These are phyloP conservation scores for Netelia virgata DNA, from an alignment of 2,888 invertebrate genomes.

Conservation along the genomic window DNA sequence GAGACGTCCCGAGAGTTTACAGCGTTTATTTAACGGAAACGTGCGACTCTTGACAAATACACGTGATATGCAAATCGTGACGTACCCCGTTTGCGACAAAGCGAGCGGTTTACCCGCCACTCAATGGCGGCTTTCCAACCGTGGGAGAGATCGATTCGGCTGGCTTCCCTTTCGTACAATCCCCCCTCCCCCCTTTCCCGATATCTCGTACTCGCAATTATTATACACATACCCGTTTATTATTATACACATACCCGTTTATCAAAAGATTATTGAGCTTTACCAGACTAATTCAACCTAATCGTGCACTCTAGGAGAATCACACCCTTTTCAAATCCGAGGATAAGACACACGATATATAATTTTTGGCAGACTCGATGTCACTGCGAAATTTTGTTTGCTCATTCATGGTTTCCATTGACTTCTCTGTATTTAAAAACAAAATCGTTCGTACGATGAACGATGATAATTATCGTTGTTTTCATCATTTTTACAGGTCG, in stretches of 20 bases:
- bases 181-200: neutral
- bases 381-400: no score
- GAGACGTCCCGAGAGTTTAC: no score
- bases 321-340: no score
- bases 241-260: neutral
- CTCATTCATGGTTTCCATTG: no score
- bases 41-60: neutral
- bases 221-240: neutral
- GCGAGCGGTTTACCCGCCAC: conserved; percentile 39
- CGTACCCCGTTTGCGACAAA: neutral
- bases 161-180: conserved; percentile 30
- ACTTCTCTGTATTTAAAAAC: neutral
- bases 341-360: no score
- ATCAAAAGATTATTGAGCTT: neutral
- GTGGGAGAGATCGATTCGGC: conserved; percentile 57
- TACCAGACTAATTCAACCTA: neutral
- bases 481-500: conserved; percentile 85
- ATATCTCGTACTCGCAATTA: neutral
- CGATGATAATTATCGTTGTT: neutral
- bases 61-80: conserved; percentile 41
- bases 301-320: neutral
- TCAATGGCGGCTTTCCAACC: conserved; percentile 65
- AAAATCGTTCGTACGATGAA: neutral
- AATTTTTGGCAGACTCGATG: no score
- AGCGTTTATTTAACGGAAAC: no score